phyloP scores from a whole-genome alignment of 2,113 vertebrate genomes.

The Tinamus guttatus region DNA sequence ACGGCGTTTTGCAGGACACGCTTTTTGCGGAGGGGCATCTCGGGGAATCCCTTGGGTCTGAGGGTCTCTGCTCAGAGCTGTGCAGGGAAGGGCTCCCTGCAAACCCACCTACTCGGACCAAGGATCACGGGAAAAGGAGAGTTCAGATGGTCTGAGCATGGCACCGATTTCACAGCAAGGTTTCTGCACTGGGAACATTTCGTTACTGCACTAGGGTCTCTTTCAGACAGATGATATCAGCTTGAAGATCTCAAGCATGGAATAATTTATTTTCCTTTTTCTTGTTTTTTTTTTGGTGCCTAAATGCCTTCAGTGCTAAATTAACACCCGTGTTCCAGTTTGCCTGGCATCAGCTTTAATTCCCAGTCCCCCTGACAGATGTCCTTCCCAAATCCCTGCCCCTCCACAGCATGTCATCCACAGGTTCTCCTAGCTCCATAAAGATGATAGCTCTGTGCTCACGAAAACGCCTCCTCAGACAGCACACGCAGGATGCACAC shows the following conservation, averaged over 20 bases:
- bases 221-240: not conserved
- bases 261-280: not conserved
- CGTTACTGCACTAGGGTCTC: not conserved
- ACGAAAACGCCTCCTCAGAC: not conserved
- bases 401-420: rapidly evolving
- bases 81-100: not conserved
- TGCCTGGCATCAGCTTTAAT: not conserved
- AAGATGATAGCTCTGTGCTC: not conserved
- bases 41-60: not conserved
- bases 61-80: not conserved
- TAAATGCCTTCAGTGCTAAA: not conserved
- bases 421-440: not conserved
- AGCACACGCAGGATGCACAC: too few relatives aligned
- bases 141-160: not conserved
- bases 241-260: not conserved
- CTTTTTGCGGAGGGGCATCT: not conserved
- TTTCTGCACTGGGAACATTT: not conserved
- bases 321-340: not conserved
- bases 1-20: not conserved
- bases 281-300: not conserved
- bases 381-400: not conserved
- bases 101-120: not conserved
- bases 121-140: not conserved
- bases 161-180: not conserved
- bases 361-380: not conserved